A percentile compares a stretch with the other conserved stretches of the same genome.
These are phyloP conservation scores for Manis pentadactyla DNA, from an alignment of 2,797 vertebrate species.

Conservation along the genomic window DNA sequence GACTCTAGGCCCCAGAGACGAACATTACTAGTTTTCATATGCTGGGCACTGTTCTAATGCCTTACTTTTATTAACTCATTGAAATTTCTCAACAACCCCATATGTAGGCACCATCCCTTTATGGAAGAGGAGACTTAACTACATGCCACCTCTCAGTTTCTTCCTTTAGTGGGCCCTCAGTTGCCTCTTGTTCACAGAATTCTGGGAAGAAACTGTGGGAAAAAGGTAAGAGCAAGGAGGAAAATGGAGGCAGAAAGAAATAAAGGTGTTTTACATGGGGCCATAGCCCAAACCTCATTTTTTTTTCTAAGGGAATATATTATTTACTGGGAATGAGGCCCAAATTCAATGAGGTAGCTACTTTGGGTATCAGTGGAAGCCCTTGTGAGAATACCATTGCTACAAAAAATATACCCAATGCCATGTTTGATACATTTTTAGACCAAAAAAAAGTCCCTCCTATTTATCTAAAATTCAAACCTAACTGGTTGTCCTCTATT, in stretches of 20 bases:
- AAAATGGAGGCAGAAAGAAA: background rate
- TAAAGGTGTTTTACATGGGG: background rate
- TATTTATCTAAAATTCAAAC: conserved; percentile 52
- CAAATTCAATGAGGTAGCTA: background rate
- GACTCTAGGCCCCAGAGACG: background rate
- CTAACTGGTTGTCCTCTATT: background rate
- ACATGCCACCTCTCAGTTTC: background rate
- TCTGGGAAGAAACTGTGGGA: background rate
- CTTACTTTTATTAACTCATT: background rate
- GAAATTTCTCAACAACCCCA: background rate
- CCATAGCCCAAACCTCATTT: background rate
- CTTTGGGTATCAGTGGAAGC: background rate
- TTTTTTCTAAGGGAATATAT: background rate
- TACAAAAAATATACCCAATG: background rate
- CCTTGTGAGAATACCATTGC: background rate
- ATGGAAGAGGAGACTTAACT: background rate
- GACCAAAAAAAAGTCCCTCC: background rate
- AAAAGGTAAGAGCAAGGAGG: background rate
- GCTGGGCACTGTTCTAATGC: background rate
- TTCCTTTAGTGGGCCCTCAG: background rate
- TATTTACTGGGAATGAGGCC: background rate
- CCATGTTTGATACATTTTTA: background rate
- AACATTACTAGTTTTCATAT: background rate
- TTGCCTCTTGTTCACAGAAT: background rate
- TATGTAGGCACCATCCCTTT: background rate